Evolutionary conservation across 2,888 invertebrate species (phyloP).

Genomic region (Heliconius ethilla): DNA sequence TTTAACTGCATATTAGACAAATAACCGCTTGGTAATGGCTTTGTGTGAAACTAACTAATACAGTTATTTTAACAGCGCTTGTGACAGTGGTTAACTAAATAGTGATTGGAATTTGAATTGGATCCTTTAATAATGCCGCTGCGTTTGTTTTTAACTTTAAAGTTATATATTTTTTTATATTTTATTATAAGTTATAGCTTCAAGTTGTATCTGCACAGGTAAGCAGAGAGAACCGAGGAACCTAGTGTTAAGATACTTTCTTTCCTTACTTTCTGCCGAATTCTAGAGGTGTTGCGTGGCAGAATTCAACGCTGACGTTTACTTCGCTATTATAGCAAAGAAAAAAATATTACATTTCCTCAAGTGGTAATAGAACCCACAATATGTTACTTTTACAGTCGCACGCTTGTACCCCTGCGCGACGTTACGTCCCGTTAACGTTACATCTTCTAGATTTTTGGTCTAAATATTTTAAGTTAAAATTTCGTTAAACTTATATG

Average conservation of each 20-base stretch:
- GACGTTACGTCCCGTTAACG: no score
- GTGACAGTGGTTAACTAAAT: conserved; percentile 25
- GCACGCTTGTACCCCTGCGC: no score
- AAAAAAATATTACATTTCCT: no score
- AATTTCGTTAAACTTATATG: no score
- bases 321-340: no score
- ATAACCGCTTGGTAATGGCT: conserved; percentile 22
- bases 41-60: conserved; percentile 24
- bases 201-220: not conserved
- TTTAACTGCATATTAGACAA: conserved; percentile 30
- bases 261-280: not conserved
- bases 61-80: conserved; percentile 18
- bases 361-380: no score
- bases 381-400: no score
- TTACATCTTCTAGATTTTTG: no score
- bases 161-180: not conserved
- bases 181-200: not conserved
- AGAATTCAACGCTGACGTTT: no score
- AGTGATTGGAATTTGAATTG: conserved; percentile 19
- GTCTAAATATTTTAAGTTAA: no score
- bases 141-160: not conserved
- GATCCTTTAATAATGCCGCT: not conserved
- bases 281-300: no score
- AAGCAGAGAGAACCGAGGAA: not conserved
- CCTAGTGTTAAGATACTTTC: not conserved